These are phyloP conservation scores for Liasis olivaceus DNA, from an alignment of 2,797 vertebrate species.

Conservation along the genomic window DNA sequence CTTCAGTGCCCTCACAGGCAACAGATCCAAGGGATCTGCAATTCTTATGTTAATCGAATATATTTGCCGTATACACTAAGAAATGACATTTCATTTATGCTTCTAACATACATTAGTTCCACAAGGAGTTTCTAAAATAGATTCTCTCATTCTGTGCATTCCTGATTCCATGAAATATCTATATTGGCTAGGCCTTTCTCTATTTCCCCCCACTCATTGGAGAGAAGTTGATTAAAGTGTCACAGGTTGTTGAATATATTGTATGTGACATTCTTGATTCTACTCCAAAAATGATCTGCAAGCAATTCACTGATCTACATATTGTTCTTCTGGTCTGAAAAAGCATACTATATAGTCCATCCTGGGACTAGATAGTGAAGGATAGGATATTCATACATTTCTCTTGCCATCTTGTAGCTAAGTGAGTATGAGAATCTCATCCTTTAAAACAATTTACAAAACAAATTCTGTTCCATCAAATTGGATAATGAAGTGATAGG, in stretches of 20 bases:
- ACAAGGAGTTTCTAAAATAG: background rate
- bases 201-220: background rate
- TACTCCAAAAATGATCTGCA: background rate
- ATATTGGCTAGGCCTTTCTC: background rate
- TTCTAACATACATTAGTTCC: background rate
- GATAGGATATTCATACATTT: too few relatives aligned
- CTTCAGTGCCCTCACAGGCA: background rate
- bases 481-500: background rate
- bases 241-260: background rate
- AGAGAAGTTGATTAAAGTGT: background rate
- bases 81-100: background rate
- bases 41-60: background rate
- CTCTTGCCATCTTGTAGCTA: too few relatives aligned
- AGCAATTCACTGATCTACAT: background rate
- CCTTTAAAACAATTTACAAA: too few relatives aligned
- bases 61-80: background rate
- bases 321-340: background rate
- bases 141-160: background rate
- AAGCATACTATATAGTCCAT: background rate
- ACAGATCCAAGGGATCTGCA: background rate
- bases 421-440: too few relatives aligned
- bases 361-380: background rate
- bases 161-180: background rate
- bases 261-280: background rate
- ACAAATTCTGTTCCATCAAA: too few relatives aligned